These are phyloP conservation scores for Heteropelma amictum DNA, from an alignment of 2,888 invertebrate species.

Conservation along the genomic window DNA sequence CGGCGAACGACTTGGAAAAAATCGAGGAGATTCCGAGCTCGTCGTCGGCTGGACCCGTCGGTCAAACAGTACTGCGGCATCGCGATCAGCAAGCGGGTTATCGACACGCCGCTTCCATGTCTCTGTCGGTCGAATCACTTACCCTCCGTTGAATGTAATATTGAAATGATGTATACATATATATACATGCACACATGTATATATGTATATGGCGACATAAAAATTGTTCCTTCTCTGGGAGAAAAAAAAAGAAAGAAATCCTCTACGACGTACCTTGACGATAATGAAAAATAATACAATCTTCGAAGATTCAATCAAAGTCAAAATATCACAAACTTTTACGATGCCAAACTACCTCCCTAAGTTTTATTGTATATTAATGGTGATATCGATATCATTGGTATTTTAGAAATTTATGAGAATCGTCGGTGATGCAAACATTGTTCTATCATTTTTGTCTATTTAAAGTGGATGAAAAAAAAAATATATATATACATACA, in stretches of 20 bases:
- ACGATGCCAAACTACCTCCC: slow-evolving; percentile 63
- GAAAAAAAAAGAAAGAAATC: slow-evolving; percentile 26
- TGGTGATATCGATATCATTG: background rate
- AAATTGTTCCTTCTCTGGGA: slow-evolving; percentile 16
- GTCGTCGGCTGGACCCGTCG: background rate
- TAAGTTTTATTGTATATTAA: slow-evolving; percentile 38
- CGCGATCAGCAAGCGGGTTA: slow-evolving; percentile 64
- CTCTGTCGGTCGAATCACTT: slow-evolving; percentile 76
- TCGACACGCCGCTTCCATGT: slow-evolving; percentile 74
- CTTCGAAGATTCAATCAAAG: slow-evolving; percentile 36
- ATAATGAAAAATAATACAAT: slow-evolving; percentile 17
- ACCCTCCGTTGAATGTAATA: slow-evolving; percentile 65
- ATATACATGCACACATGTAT: background rate
- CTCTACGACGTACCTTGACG: slow-evolving; percentile 49
- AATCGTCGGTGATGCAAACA: background rate
- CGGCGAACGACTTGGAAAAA: slow-evolving; percentile 84
- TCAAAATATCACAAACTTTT: slow-evolving; percentile 48
- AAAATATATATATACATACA: slow-evolving; percentile 9
- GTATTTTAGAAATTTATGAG: background rate
- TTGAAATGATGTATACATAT: background rate
- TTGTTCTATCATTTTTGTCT: no score
- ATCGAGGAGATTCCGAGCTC: slow-evolving; percentile 83
- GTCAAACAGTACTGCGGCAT: slow-evolving; percentile 17
- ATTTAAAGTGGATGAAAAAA: no score
- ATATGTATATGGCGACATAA: background rate